Evolutionary conservation across 2,888 invertebrate genomes (phyloP).

Genomic region (Vesta saturnalis): DNA sequence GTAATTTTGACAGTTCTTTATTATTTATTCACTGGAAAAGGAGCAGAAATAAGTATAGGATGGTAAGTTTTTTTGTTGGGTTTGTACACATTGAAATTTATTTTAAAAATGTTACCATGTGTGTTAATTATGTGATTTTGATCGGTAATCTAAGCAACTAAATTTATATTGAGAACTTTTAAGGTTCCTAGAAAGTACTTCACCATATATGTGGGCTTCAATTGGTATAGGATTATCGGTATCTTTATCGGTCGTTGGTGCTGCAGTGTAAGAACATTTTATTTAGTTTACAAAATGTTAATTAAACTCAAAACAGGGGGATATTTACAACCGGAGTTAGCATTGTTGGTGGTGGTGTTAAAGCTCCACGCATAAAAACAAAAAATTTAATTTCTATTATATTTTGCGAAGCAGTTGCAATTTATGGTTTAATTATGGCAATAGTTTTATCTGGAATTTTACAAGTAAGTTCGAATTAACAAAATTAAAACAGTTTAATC

Average conservation of each 20-base stretch:
- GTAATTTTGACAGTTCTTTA: conserved; percentile 66
- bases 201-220: conserved; percentile 97
- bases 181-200: conserved; percentile 85
- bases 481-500: neutral
- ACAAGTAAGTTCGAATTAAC: conserved; percentile 60
- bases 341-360: conserved; percentile 97
- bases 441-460: conserved; percentile 92
- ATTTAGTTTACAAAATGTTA: neutral
- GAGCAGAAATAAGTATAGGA: conserved; percentile 86
- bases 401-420: conserved; percentile 99
- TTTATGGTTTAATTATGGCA: conserved; percentile 98
- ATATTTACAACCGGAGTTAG: conserved; percentile 96
- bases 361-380: conserved; percentile 97
- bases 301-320: conserved; percentile 68
- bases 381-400: conserved; percentile 99
- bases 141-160: too few relatives aligned
- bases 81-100: too few relatives aligned
- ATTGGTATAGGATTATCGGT: conserved; percentile 93
- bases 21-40: conserved; percentile 85
- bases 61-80: conserved; percentile 74
- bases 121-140: neutral
- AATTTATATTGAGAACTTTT: neutral
- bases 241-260: conserved; percentile 95
- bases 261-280: conserved; percentile 78
- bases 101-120: neutral